Base-by-base conservation (phyloP, 2,113 vertebrate species). In the Sander vitreus region DNA sequence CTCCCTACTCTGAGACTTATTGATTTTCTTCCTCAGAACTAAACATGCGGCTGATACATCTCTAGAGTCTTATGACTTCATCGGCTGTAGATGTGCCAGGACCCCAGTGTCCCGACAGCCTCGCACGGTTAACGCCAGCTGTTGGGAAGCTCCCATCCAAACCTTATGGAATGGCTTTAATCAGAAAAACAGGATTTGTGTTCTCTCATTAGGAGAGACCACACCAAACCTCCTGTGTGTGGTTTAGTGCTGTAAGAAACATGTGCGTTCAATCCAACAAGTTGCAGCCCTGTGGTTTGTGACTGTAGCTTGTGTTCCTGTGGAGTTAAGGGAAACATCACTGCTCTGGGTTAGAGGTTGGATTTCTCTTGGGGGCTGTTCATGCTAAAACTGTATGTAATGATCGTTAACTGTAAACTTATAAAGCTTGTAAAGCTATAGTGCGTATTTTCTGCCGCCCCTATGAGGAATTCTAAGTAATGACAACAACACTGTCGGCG, bases 141-240 rank as follows among this genome's bases (percentile, higher is more conserved):
- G 78, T 76, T 43, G 9, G 57, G 57, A 85, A 48, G 70, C 70
- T 67, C 57, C 19, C 55, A 54, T 78, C 68, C 78, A 65, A 48
- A 79, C 36, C 68, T 60, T 13, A 59, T 39, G 51, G 69, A 66
- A 50, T 0, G 0, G 39, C 66, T 81, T 80, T 58, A 64, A 50
- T 77, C 54, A 45, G 1, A 76, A 81, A 58, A 70, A 48, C 63
- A 8, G 48, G 10, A 64, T 65, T 62, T 39, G 64, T 48, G 65
- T 71, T 65, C 81, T 89, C 55, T 87, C 80, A 72, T 88, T 75
- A 80, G 62, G 3, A 58, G n/a, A 68, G 57, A 76, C 73, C 39
- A 25, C 84, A 60, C 33, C 73, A n/a, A 65, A 73, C 60, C 53
- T 60, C 19, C 73, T 50, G 62, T 21, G n/a, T 87, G 70, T 64